Evolutionary conservation across 2,797 vertebrate species (phyloP), one percentile per base, ranked within the genome.

Genomic region (Hyperoplus immaculatus): DNA sequence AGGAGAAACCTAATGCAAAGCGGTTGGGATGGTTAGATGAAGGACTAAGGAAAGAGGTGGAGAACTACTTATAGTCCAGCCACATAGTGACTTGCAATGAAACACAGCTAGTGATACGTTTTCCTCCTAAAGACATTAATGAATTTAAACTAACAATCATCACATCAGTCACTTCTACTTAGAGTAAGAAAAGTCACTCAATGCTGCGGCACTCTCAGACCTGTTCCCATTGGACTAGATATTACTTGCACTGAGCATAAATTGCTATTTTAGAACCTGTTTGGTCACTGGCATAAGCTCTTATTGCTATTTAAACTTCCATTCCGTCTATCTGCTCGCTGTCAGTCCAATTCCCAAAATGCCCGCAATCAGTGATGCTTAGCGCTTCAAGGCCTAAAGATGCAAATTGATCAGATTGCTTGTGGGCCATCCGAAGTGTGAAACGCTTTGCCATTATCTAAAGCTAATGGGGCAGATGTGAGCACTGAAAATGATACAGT

Each of bases 391-490:
- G 76, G 77, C 82, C 66, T 71, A 63, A 72, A 86, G 67, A 86
- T 86, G 82, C 68, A 78, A 77, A 85, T 73, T 41, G 41, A 14
- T 80, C 45, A 9, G 56, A 72, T 69, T 72, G 70, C 49, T 72
- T 1, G 4, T 61, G 63, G 66, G 67, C 63, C 72, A 51, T 70
- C 50, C 77, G 60, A 56, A 78, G 59, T 78, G 81, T 85, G 74
- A 78, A 83, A 74, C 56, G 60, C 80, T 74, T 54, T 64, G 58
- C 72, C 75, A 84, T 91, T 91, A 90, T 82, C 65, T 78, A 41
- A 78, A 87, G 77, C 81, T 90, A 88, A 87, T 87, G 86, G 69
- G 62, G 84, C 77, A 85, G 66, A 85, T 67, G 67, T 72, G 12
- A 75, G 65, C 64, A 77, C 51, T 81, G 79, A 49, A 77, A 81